These are phyloP conservation scores for Lasiurus borealis DNA, from an alignment of 2,113 vertebrate genomes.

Conservation along the genomic window DNA sequence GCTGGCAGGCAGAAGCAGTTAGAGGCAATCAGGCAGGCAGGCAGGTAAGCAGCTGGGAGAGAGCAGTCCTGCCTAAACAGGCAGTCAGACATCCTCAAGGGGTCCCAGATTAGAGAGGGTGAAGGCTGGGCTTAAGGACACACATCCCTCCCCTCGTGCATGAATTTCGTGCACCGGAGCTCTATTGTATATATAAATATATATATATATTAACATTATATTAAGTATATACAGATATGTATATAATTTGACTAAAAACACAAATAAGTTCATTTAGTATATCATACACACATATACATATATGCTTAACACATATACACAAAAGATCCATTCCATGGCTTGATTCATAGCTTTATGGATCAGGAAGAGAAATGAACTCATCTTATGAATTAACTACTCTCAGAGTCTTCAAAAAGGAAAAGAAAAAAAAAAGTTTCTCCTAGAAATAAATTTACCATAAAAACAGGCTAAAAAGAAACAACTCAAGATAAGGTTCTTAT, in stretches of 20 bases:
- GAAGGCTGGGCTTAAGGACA: no score
- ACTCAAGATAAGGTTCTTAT: background rate
- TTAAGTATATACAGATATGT: background rate
- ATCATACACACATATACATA: background rate
- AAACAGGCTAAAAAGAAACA: background rate
- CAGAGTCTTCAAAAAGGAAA: background rate
- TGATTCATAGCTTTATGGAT: slow-evolving; percentile 12
- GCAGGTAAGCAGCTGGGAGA: no score
- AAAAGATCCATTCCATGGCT: background rate
- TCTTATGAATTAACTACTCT: background rate
- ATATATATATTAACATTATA: background rate
- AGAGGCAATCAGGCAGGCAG: no score
- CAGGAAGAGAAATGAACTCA: slow-evolving; percentile 11
- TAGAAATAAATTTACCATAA: background rate
- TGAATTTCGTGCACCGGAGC: no score
- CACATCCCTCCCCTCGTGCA: no score
- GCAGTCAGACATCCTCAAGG: no score
- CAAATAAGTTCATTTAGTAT: background rate
- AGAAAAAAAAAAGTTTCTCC: background rate
- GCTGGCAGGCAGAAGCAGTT: no score
- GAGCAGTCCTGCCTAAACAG: no score
- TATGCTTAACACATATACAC: background rate
- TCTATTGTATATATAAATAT: background rate
- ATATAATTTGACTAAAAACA: background rate
- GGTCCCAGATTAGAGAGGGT: no score